phyloP scores from a whole-genome alignment of 2,888 invertebrate species.

The Dicyrtoma fusca region DNA sequence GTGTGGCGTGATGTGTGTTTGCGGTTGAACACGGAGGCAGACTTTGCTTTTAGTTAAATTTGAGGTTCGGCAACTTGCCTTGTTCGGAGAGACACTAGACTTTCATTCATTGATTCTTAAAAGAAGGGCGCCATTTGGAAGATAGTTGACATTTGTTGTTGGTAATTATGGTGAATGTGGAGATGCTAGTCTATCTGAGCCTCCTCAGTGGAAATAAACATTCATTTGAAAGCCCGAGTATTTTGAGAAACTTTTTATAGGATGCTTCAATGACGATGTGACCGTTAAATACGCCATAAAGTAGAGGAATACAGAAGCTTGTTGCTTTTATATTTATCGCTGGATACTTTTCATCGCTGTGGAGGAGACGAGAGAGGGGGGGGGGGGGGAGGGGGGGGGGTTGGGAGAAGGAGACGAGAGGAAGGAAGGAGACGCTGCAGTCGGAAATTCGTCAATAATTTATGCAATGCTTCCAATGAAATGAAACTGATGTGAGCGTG shows the following conservation, averaged over 20 bases:
- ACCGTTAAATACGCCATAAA: slow-evolving; percentile 15
- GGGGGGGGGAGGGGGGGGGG: background rate
- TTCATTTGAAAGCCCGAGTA: too few relatives aligned
- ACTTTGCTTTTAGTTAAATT: too few relatives aligned
- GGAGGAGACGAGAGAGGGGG: background rate
- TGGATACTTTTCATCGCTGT: background rate
- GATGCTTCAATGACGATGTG: slow-evolving; percentile 7
- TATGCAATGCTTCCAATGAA: slow-evolving; percentile 9
- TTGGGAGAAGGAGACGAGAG: background rate
- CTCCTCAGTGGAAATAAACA: background rate
- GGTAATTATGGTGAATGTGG: background rate
- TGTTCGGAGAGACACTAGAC: too few relatives aligned
- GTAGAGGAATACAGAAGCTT: background rate
- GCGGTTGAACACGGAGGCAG: too few relatives aligned
- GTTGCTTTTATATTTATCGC: background rate
- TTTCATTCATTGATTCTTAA: too few relatives aligned
- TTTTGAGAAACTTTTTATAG: background rate
- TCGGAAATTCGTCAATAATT: slow-evolving; percentile 28
- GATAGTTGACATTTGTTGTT: too few relatives aligned
- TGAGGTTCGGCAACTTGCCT: too few relatives aligned
- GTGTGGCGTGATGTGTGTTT: too few relatives aligned
- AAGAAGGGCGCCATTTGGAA: too few relatives aligned
- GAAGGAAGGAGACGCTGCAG: background rate
- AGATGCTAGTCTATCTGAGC: background rate
- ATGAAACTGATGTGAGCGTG: background rate